phyloP scores from a whole-genome alignment of 1,140 invertebrate species.

The Drosophila auraria region DNA sequence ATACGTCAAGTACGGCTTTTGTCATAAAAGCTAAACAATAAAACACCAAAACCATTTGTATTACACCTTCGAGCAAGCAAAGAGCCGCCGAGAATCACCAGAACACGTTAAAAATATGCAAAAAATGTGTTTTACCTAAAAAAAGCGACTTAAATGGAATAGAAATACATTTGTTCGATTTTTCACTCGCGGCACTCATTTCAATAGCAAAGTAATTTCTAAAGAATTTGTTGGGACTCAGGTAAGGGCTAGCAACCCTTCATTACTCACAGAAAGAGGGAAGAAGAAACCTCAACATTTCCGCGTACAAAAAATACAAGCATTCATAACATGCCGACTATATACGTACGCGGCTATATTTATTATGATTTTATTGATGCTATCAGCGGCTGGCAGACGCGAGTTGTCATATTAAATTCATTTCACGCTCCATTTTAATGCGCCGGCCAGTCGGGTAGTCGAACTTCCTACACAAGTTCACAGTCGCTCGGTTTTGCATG shows the following conservation, averaged over 20 bases:
- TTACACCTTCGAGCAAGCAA: slow-evolving; percentile 10
- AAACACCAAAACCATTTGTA: slow-evolving; percentile 31
- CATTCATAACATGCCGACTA: slow-evolving; percentile 6
- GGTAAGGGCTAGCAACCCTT: slow-evolving; percentile 12
- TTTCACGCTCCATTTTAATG: slow-evolving; percentile 71
- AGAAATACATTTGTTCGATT: neutral
- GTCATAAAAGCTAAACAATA: slow-evolving; percentile 25
- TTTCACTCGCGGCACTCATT: neutral
- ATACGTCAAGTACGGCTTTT: slow-evolving; percentile 39
- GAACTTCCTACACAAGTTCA: slow-evolving; percentile 74
- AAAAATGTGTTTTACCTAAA: neutral
- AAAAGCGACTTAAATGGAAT: slow-evolving; percentile 5
- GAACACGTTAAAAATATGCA: slow-evolving; percentile 10
- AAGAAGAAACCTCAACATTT: slow-evolving; percentile 14
- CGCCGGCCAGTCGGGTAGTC: slow-evolving; percentile 43
- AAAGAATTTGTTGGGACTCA: slow-evolving; percentile 2
- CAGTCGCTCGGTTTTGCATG: slow-evolving; percentile 39
- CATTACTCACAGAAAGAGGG: slow-evolving; percentile 5
- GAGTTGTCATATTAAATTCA: slow-evolving; percentile 69
- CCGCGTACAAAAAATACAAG: slow-evolving; percentile 24
- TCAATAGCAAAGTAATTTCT: slow-evolving; percentile 9
- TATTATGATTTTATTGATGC: slow-evolving; percentile 62
- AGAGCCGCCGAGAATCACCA: slow-evolving; percentile 3
- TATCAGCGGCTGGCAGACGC: slow-evolving; percentile 29
- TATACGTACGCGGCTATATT: slow-evolving; percentile 43